Base-by-base conservation (phyloP, 2,797 vertebrate genomes). In the Megaceryle alcyon region DNA sequence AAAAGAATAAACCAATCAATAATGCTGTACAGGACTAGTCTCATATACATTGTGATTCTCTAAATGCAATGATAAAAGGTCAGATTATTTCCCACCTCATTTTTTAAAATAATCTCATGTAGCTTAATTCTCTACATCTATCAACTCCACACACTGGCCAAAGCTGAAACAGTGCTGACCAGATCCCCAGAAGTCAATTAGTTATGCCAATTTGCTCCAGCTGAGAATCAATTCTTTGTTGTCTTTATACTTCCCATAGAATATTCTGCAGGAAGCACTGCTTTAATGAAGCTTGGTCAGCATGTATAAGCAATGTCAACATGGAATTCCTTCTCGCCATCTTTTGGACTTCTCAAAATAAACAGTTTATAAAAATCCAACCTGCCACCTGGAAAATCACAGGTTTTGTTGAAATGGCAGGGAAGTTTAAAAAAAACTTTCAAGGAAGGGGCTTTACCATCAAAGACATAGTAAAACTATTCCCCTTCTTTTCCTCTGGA, bases 201-300 rank as follows among this genome's bases (percentile, higher is more conserved):
- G 92, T 92, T 92, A 96, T 96, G 96, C 93, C 90, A 90, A 85
- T 94, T 95, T 96, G 78, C 90, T 95, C 90, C 90, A 89, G 92
- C 90, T 93, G 88, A 87, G 91, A 93, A 95, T 88, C 26, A 43
- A 95, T 95, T 95, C 68, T 88, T 2, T 0, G 44, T 82, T 93
- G 75, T 71, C 73, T 84, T 84, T 92, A 69, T 56, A 60, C 29
- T 95, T 96, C 78, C 80, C 64, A 77, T 16, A 90, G 86, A 90
- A 95, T 92, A 92, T 95, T 88, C 86, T 82, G 78, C 60, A 94
- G 88, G 83, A 91, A 88, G 59, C 48, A 44, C 28, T 71, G 90
- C 73, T 88, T 89, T 92, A 86, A 85, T 59, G 71, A 86, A 64
- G 20, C 66, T 92, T 71, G 46, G 75, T 82, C 81, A 85, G 66